A percentile compares a stretch with the other conserved stretches of the same genome.
phyloP scores from a whole-genome alignment of 92 coral and sea anemone species.

The Bergia puertoricense region DNA sequence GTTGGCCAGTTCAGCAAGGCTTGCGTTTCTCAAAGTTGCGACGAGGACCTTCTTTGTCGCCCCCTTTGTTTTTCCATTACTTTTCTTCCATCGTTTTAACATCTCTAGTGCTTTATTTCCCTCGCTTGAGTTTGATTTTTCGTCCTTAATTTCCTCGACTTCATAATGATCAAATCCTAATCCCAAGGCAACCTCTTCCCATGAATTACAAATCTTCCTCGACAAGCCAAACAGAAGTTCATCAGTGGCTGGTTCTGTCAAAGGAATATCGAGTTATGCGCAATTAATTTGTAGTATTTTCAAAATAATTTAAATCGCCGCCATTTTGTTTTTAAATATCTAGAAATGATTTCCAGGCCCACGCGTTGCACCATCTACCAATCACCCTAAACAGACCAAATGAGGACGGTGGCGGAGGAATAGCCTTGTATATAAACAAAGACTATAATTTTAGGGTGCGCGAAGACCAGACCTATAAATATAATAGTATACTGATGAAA shows the following conservation, averaged over 20 bases:
- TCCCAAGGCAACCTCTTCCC: neutral
- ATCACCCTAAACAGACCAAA: too few species aligned
- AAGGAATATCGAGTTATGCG: neutral
- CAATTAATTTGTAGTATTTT: too few species aligned
- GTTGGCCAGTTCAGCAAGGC: neutral
- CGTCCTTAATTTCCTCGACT: neutral
- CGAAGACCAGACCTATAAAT: too few species aligned
- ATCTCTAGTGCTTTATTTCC: neutral
- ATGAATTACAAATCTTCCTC: neutral
- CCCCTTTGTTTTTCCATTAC: neutral
- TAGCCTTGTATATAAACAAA: too few species aligned
- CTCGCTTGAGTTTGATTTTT: neutral
- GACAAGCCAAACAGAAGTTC: neutral
- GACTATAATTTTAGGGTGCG: too few species aligned
- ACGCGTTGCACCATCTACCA: too few species aligned
- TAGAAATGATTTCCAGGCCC: too few species aligned
- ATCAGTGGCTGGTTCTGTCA: neutral
- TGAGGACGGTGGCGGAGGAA: too few species aligned
- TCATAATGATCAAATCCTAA: neutral
- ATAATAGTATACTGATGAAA: too few species aligned
- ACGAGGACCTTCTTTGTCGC: neutral
- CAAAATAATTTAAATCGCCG: too few species aligned
- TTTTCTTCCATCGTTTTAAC: neutral
- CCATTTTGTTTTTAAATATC: too few species aligned
- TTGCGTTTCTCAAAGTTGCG: neutral